Conservation (phyloP, 2,113 vertebrate species). For the Parus major region DNA sequence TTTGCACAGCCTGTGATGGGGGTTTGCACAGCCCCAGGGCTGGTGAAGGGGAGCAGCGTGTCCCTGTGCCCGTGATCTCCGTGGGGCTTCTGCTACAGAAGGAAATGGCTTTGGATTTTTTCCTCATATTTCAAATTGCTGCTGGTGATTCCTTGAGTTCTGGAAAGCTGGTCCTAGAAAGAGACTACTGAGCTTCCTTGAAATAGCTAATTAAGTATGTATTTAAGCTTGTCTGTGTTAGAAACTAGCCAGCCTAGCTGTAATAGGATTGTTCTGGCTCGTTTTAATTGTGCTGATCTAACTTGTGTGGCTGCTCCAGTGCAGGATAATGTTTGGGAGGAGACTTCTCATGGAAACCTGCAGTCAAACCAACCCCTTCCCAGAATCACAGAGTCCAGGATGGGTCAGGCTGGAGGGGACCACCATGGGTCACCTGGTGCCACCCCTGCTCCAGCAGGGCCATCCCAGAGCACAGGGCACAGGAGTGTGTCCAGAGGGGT, state of each 20-base stretch:
- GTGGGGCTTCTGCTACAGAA: background rate
- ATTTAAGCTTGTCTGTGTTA: constrained; percentile 2
- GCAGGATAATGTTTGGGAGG: background rate
- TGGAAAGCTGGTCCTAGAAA: background rate
- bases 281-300: background rate
- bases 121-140: background rate
- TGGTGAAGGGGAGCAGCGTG: fast-evolving
- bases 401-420: background rate
- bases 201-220: background rate
- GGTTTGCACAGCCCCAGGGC: background rate
- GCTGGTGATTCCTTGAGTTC: background rate
- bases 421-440: background rate
- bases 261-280: constrained; percentile 26
- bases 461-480: background rate
- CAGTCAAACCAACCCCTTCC: background rate
- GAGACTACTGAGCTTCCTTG: background rate
- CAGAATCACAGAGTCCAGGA: background rate
- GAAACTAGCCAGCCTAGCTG: background rate
- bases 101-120: background rate
- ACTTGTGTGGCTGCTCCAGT: background rate
- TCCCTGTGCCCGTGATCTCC: fast-evolving
- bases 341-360: background rate
- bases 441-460: background rate
- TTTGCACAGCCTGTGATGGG: background rate
- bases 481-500: fast-evolving